Evolutionary conservation across 2,797 vertebrate genomes (phyloP).

Genomic region (Todus mexicanus): DNA sequence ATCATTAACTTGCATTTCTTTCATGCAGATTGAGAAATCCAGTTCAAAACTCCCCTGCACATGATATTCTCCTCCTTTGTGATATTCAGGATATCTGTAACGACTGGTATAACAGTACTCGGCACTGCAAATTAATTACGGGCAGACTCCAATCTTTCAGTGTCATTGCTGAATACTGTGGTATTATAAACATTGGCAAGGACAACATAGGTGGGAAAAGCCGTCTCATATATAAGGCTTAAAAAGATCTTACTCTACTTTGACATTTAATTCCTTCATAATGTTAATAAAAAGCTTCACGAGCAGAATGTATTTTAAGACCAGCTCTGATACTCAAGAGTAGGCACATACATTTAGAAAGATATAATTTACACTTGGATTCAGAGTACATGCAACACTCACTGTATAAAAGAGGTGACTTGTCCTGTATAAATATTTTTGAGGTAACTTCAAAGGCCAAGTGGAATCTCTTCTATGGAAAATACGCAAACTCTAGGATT

Average conservation of each 20-base stretch:
- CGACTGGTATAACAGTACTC: background rate
- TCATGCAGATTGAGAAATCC: background rate
- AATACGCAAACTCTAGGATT: background rate
- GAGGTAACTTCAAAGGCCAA: slow-evolving; percentile 52
- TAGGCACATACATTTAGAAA: background rate
- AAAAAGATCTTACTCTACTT: background rate
- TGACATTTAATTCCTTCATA: slow-evolving; percentile 12
- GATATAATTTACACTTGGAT: background rate
- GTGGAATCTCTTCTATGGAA: slow-evolving; percentile 41
- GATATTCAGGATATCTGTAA: background rate
- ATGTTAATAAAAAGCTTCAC: background rate
- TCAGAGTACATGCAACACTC: background rate
- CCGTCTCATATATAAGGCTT: background rate
- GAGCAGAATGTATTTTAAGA: background rate
- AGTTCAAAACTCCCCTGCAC: background rate
- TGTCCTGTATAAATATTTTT: slow-evolving; percentile 4
- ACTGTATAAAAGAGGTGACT: background rate
- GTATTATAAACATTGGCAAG: slow-evolving; percentile 9
- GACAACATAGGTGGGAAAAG: background rate
- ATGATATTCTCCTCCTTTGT: background rate
- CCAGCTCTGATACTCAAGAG: background rate
- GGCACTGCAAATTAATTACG: background rate
- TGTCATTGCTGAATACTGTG: background rate
- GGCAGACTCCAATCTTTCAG: background rate
- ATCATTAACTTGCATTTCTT: background rate